Percentiles rank a stretch among this genome's conserved stretches.
Evolutionary conservation across 2,113 vertebrate genomes (phyloP).

Genomic region (Anoura caudifer): DNA sequence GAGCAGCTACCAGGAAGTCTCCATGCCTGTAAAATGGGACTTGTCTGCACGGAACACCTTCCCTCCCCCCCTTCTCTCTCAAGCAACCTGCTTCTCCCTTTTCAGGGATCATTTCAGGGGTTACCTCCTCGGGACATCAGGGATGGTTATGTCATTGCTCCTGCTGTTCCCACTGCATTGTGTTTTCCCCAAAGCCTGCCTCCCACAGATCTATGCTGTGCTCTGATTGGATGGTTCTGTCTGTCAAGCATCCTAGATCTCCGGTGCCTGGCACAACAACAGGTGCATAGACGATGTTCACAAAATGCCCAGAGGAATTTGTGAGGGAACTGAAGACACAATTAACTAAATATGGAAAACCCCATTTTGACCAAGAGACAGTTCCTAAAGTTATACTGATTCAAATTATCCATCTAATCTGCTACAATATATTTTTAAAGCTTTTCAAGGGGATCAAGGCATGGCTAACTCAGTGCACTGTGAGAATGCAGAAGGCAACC

Average conservation of each 20-base stretch:
- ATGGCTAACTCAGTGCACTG: neutral
- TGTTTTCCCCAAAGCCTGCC: neutral
- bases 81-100: too few relatives aligned
- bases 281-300: neutral
- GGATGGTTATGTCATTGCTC: neutral
- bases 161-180: neutral
- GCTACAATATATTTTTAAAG: neutral
- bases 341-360: neutral
- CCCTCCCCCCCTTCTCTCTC: neutral
- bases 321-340: neutral
- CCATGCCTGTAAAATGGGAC: neutral
- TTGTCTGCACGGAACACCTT: neutral
- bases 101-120: neutral
- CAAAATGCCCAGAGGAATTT: neutral
- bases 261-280: neutral
- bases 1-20: fast-evolving
- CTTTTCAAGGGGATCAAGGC: neutral
- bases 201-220: neutral
- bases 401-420: neutral
- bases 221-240: neutral
- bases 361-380: neutral
- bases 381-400: neutral
- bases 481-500: neutral
- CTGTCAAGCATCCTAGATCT: neutral
- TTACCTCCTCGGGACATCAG: neutral